Base-by-base conservation (phyloP, 1,140 invertebrate genomes). In the Bombyx mandarina region DNA sequence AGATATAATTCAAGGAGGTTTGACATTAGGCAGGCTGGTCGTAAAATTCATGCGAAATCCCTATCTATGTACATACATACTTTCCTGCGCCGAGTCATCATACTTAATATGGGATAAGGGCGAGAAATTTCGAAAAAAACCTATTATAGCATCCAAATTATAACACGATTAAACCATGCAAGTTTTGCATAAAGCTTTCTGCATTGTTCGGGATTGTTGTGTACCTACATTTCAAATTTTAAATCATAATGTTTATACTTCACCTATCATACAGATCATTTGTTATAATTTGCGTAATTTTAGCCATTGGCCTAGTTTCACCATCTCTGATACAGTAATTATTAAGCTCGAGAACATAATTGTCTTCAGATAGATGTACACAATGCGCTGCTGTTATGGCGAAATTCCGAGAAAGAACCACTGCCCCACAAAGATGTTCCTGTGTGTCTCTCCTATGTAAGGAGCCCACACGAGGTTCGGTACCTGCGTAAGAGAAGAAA, bases 331-430 rank as follows among this genome's bases (percentile, higher is more conserved):
- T 54, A 52, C 83, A 82, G 45, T 64, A 67, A 57, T 86, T 86
- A 55, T 76, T 80, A n/a, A 84, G 57, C 45, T 71, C 63, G 3
- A 86, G 46, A 10, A 61, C n/a, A 55, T 82, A 84, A 44, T 67
- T 45, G 6, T 62, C 43, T n/a, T 67, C 43, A 9, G 57, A 46
- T 6, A 60, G n/a, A n/a, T 62, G 52, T 1, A 77, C 71, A 53
- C 83, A 86, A 55, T 86, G 83, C 7, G 83, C 81, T 8, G 81
- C 77, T 10, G 82, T 86, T 7, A 82, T 26, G 1, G 82, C 78
- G 6, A 62, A 56, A 0, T 69, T 44, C 7, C 61, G 58, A 6
- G 71, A 66, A 7, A 84, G 47, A 10, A 82, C n/a, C 2, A 66
- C 69, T 6, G 71, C 73, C 0, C 77, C 81, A 56, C 81, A 86